Evolutionary conservation across 2,797 vertebrate species (phyloP), one percentile per base, ranked within the genome.

Genomic region (Eurystomus glaucurus): DNA sequence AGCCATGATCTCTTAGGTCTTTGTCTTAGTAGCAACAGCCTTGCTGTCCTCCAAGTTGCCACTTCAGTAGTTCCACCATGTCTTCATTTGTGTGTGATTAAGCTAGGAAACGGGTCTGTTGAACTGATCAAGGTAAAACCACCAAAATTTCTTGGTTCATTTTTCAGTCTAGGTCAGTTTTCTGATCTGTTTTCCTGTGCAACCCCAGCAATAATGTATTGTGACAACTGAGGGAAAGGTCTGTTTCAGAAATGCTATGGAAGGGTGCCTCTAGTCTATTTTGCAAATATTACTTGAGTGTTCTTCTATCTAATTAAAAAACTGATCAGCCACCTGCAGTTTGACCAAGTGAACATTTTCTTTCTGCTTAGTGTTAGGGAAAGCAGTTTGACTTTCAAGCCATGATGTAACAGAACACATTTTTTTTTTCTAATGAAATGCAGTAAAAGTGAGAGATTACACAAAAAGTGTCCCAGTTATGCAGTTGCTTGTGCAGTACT

Each of bases 401-500:
- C 3, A 8, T 60, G 19, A 14, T 48, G 10, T n/a, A 55, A 60
- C 5, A 2, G 57, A 37, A 17, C 2, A 3, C 7, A 7, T 66
- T 1, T 66, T 26, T 0, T 52, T 79, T 60, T 80, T 65, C 5
- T 10, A 33, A 5, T 54, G 50, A 70, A 77, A 45, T 61, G 18
- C 13, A 33, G 25, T 62, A 13, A 11, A 75, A 75, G 9, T 31
- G 43, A 13, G 4, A 13, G 31, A 31, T n/a, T 28, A 11, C 9
- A 22, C 11, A 41, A 35, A 48, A 33, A 31, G 6, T 29, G 8
- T 35, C 14, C 10, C 7, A 14, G 4, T 82, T 87, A 26, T 0
- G 0, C 29, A 50, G 0, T 14, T 69, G 10, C 28, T 69, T 51
- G 15, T 88, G 57, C 10, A 5, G 2, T 76, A 29, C 9, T 5